Percentiles rank a stretch among this genome's conserved stretches.
These are phyloP conservation scores for Cotesia chilonis DNA, from an alignment of 1,140 invertebrate genomes.

Conservation along the genomic window DNA sequence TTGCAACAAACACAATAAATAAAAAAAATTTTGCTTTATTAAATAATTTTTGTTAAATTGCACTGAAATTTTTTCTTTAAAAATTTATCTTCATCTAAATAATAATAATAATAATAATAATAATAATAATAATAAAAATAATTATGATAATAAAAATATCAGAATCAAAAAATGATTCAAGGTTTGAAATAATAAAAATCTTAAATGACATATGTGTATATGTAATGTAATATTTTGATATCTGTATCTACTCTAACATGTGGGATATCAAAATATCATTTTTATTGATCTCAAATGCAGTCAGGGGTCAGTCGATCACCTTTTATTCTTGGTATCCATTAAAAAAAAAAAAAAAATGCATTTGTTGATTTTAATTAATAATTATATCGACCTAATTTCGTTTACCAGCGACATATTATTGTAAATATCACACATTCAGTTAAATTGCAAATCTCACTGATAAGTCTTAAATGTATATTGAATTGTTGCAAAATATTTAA, in stretches of 20 bases:
- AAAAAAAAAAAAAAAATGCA: background rate
- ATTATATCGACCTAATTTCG: conserved; percentile 25
- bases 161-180: too few relatives aligned
- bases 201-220: background rate
- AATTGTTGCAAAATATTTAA: background rate
- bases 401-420: conserved; percentile 11
- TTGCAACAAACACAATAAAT: too few relatives aligned
- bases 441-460: background rate
- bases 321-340: background rate
- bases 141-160: too few relatives aligned
- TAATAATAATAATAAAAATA: too few relatives aligned
- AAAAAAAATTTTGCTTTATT: too few relatives aligned
- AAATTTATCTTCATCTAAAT: background rate
- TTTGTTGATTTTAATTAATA: background rate
- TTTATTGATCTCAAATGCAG: conserved; percentile 20
- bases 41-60: too few relatives aligned
- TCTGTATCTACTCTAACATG: background rate
- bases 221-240: background rate
- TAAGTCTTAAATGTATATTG: too few relatives aligned
- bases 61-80: background rate
- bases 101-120: too few relatives aligned
- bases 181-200: too few relatives aligned
- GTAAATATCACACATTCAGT: background rate
- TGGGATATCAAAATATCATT: background rate
- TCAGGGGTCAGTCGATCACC: conserved; percentile 25